Percentiles rank a stretch among this genome's conserved stretches.
Conservation (phyloP, 2,113 vertebrate species). For the Spilogale gracilis region DNA sequence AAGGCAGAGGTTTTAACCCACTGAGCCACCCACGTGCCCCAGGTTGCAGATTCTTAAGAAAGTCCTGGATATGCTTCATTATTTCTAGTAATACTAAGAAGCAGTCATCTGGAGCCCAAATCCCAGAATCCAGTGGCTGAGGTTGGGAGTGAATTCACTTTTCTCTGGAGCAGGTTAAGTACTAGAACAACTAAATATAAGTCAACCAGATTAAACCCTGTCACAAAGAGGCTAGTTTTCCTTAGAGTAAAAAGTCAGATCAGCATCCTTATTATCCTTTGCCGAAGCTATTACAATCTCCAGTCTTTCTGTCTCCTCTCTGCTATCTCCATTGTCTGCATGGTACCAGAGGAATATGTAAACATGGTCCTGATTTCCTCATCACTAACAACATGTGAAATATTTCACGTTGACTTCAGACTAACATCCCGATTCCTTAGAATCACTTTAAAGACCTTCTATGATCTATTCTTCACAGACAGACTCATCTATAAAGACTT, state of each 20-base stretch:
- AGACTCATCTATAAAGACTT: constrained; percentile 19
- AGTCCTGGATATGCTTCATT: neutral
- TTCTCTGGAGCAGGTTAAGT: neutral
- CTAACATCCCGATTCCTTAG: constrained; percentile 28
- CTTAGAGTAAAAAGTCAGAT: neutral
- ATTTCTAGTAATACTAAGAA: neutral
- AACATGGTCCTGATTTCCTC: neutral
- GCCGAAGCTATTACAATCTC: neutral
- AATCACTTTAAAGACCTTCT: neutral
- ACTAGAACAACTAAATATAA: neutral
- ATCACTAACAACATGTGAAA: constrained; percentile 39
- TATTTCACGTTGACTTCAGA: constrained; percentile 45
- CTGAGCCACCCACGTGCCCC: no score
- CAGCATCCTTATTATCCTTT: neutral
- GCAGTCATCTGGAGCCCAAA: neutral
- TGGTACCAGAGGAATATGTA: neutral
- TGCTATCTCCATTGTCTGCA: neutral
- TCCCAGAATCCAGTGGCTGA: neutral
- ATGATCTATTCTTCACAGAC: neutral
- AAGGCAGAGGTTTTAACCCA: no score
- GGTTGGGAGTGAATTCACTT: neutral
- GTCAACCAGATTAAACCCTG: neutral
- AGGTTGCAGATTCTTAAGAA: neutral
- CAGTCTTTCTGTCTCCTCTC: neutral
- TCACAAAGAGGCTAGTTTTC: neutral